phyloP scores from a whole-genome alignment of 1,140 invertebrate genomes.

The Copidosoma floridanum region DNA sequence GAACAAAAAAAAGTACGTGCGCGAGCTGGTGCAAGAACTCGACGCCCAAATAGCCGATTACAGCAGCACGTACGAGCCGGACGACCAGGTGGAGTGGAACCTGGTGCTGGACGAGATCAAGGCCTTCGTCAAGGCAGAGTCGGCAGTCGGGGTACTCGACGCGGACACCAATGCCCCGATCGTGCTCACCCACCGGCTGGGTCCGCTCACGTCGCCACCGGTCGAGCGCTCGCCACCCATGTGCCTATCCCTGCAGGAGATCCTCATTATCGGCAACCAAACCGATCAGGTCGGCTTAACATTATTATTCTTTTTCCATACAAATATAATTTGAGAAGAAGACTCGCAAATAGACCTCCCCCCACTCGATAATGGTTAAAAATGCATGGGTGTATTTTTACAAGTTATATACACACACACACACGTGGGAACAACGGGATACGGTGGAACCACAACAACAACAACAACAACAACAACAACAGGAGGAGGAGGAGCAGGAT shows the following conservation, averaged over 20 bases:
- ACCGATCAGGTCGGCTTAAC: slow-evolving; percentile 74
- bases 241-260: slow-evolving; percentile 88
- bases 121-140: slow-evolving; percentile 91
- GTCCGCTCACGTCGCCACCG: slow-evolving; percentile 80
- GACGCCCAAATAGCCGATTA: slow-evolving; percentile 92
- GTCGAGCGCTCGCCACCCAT: slow-evolving; percentile 83
- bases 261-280: slow-evolving; percentile 91
- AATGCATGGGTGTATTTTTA: no score
- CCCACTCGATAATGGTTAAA: no score
- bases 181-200: slow-evolving; percentile 81
- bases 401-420: no score
- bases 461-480: neutral
- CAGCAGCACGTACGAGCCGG: slow-evolving; percentile 91
- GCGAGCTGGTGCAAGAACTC: slow-evolving; percentile 87
- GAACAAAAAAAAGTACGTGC: slow-evolving; percentile 91
- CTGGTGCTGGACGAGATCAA: slow-evolving; percentile 93
- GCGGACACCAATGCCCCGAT: slow-evolving; percentile 77
- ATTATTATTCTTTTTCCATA: no score
- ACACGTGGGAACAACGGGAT: no score
- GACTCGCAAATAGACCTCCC: no score
- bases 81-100: slow-evolving; percentile 95
- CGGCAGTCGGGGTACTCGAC: slow-evolving; percentile 82
- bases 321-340: no score
- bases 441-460: no score
- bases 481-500: neutral